phyloP scores from a whole-genome alignment of 2,888 invertebrate genomes.

The Microctonus aethiopoides region DNA sequence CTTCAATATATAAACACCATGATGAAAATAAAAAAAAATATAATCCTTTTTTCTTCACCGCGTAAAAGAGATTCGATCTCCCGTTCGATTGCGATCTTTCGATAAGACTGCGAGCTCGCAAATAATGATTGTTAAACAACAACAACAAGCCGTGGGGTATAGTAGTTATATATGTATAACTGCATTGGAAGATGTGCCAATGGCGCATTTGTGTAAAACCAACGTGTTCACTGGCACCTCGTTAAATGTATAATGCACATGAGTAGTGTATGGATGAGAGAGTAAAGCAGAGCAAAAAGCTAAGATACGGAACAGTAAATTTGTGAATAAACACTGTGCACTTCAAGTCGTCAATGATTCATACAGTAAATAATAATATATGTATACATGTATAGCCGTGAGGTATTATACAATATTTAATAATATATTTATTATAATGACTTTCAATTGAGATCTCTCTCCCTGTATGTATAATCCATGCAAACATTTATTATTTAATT shows the following conservation, averaged over 20 bases:
- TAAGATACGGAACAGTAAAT: conserved; percentile 8
- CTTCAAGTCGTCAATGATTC: conserved; percentile 13
- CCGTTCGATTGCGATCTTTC: conserved; percentile 49
- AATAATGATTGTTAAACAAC: conserved; percentile 63
- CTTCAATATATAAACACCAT: background rate
- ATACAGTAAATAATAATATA: conserved; percentile 6
- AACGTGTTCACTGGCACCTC: conserved; percentile 50
- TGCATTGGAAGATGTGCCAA: conserved; percentile 52
- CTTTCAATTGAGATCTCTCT: background rate
- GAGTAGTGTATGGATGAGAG: conserved; percentile 30
- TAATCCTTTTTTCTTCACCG: conserved; percentile 3
- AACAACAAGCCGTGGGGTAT: conserved; percentile 41
- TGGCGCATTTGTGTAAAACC: conserved; percentile 41
- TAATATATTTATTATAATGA: background rate
- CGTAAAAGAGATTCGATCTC: conserved; percentile 44
- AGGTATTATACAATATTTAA: background rate
- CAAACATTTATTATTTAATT: background rate
- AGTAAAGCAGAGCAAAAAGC: conserved; percentile 38
- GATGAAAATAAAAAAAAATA: background rate
- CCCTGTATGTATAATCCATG: no score
- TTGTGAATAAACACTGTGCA: conserved; percentile 17
- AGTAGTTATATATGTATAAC: conserved; percentile 40
- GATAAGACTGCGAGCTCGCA: conserved; percentile 52
- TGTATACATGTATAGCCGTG: background rate
- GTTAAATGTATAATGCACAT: conserved; percentile 46